Percentiles rank a stretch among this genome's conserved stretches.
Evolutionary conservation across 2,888 invertebrate genomes (phyloP).

Genomic region (Conus canariensis): DNA sequence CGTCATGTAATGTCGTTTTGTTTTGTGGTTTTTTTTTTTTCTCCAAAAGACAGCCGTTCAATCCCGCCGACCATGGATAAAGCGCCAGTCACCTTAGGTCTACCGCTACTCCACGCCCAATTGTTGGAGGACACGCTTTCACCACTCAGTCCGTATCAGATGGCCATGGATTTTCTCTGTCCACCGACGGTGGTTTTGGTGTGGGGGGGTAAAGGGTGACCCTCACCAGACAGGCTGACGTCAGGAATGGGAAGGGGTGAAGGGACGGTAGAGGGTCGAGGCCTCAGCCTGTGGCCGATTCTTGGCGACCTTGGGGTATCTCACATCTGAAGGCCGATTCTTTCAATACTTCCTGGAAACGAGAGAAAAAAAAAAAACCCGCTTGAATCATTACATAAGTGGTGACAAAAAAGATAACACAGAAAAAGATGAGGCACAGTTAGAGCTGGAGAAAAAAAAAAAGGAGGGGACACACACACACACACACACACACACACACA

Average conservation of each 20-base stretch:
- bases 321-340: background rate
- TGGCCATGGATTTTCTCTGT: background rate
- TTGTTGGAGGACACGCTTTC: no score
- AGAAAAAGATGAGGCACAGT: background rate
- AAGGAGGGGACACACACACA: no score
- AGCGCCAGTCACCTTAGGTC: no score
- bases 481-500: no score
- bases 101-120: no score
- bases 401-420: background rate
- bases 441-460: background rate
- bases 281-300: background rate
- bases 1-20: no score
- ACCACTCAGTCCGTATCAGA: background rate
- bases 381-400: no score
- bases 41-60: no score
- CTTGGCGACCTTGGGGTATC: background rate
- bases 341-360: background rate
- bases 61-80: background rate
- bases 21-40: no score
- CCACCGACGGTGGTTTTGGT: background rate
- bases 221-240: no score
- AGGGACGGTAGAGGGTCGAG: background rate
- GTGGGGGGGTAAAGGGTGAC: no score
- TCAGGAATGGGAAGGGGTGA: background rate
- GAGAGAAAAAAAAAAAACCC: background rate